phyloP scores from a whole-genome alignment of 1,140 invertebrate species.

The Hyles vespertilio region DNA sequence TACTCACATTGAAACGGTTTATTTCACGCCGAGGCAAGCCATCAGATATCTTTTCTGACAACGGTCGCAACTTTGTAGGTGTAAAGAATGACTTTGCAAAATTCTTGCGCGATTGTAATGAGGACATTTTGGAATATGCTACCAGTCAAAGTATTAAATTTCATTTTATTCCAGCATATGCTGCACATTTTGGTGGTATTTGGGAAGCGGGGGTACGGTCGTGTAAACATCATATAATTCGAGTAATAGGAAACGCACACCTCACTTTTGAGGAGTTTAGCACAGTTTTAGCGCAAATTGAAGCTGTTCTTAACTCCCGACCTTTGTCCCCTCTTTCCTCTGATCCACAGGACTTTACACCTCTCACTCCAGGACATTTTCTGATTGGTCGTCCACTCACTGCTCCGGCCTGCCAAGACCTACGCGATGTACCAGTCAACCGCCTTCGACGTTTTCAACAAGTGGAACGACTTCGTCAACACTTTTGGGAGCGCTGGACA shows the following conservation, averaged over 20 bases:
- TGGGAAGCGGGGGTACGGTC: conserved; percentile 7
- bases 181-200: conserved; percentile 8
- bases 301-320: conserved; percentile 9
- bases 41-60: conserved; percentile 13
- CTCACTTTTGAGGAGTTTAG: conserved; percentile 14
- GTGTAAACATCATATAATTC: conserved; percentile 4
- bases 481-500: conserved; percentile 12
- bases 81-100: conserved; percentile 8
- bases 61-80: conserved; percentile 14
- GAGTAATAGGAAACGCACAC: conserved; percentile 12
- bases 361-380: conserved; percentile 9
- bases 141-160: no score
- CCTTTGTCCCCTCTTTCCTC: background rate
- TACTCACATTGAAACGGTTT: conserved; percentile 13
- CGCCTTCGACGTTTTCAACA: conserved; percentile 3
- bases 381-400: conserved; percentile 10
- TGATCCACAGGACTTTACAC: conserved; percentile 3
- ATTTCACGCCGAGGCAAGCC: conserved; percentile 16
- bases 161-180: conserved; percentile 8
- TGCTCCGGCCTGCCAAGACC: background rate
- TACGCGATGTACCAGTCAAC: background rate
- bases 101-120: conserved; percentile 4
- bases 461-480: conserved; percentile 13
- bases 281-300: conserved; percentile 7
- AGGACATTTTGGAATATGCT: conserved; percentile 12